Percentiles rank a stretch among this genome's conserved stretches.
These are phyloP conservation scores for Paratrypauchen microcephalus DNA, from an alignment of 2,797 vertebrate genomes.

Conservation along the genomic window DNA sequence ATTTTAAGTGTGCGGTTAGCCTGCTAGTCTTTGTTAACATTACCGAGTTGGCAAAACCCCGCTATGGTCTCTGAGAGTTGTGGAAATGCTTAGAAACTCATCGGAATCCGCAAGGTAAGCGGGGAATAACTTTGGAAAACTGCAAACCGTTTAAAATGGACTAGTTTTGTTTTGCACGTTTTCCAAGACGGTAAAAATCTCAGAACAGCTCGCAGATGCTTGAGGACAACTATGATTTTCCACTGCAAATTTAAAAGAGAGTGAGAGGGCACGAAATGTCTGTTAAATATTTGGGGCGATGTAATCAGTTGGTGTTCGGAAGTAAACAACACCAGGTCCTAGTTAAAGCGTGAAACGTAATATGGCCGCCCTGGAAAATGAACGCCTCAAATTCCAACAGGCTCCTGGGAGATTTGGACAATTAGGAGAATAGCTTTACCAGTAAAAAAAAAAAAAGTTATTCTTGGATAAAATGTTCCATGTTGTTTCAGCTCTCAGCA, in stretches of 20 bases:
- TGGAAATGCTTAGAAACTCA: no score
- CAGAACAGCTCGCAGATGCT: not conserved
- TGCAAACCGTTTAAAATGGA: no score
- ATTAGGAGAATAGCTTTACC: not conserved
- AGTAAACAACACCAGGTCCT: conserved; percentile 40
- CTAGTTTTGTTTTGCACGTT: no score
- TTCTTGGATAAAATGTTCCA: conserved; percentile 2
- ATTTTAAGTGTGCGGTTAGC: no score
- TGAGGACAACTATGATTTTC: conserved; percentile 32
- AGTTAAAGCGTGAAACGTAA: conserved; percentile 10
- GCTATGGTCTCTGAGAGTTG: no score
- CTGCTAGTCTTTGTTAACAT: no score
- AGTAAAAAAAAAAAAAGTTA: not conserved
- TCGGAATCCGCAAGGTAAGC: no score
- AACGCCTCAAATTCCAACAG: conserved; percentile 13
- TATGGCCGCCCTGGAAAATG: conserved; percentile 13
- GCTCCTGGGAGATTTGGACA: not conserved
- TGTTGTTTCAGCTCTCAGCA: not conserved
- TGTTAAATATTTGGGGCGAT: conserved; percentile 12
- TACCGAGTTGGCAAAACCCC: no score
- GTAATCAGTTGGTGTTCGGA: conserved; percentile 35
- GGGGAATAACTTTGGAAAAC: no score
- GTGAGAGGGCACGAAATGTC: not conserved
- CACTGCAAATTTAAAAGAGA: conserved; percentile 21
- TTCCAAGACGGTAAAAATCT: no score